Conservation (phyloP, 2,888 invertebrate genomes). For the Mythimna lalbum region DNA sequence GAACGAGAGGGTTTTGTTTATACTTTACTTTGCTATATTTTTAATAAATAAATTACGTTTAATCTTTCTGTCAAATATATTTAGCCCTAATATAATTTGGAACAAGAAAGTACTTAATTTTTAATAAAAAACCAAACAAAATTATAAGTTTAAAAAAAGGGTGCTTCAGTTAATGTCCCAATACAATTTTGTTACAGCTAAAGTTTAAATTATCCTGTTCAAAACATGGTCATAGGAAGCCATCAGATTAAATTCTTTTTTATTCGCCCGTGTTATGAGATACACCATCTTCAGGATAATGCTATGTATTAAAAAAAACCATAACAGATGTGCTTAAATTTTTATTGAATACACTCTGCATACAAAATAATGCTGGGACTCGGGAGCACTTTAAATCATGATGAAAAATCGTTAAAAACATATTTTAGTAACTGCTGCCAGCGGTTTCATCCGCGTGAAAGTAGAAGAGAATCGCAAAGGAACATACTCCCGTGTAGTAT, state of each 20-base stretch:
- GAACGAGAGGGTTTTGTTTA: not conserved
- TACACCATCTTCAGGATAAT: constrained; percentile 67
- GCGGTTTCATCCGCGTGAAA: no score
- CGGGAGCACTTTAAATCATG: constrained; percentile 16
- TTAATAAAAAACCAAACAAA: not conserved
- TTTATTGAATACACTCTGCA: constrained; percentile 35
- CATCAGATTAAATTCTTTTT: constrained; percentile 80
- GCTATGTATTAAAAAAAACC: constrained; percentile 38
- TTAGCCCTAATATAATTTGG: not conserved
- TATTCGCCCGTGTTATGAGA: constrained; percentile 75
- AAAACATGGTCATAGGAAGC: constrained; percentile 68
- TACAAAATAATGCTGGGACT: constrained; percentile 10
- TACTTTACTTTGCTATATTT: not conserved
- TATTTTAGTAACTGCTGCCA: not conserved
- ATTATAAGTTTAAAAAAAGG: not conserved
- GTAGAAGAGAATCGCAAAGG: no score
- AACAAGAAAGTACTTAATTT: fast-evolving
- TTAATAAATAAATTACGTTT: not conserved
- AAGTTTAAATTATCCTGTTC: constrained; percentile 13
- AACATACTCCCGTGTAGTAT: no score
- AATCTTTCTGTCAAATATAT: not conserved
- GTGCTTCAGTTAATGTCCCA: not conserved
- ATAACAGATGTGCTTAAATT: constrained; percentile 25
- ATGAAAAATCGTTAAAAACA: not conserved
- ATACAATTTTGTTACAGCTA: fast-evolving